These are phyloP conservation scores for Andricus quercusramuli DNA, from an alignment of 2,888 invertebrate genomes.

Conservation along the genomic window DNA sequence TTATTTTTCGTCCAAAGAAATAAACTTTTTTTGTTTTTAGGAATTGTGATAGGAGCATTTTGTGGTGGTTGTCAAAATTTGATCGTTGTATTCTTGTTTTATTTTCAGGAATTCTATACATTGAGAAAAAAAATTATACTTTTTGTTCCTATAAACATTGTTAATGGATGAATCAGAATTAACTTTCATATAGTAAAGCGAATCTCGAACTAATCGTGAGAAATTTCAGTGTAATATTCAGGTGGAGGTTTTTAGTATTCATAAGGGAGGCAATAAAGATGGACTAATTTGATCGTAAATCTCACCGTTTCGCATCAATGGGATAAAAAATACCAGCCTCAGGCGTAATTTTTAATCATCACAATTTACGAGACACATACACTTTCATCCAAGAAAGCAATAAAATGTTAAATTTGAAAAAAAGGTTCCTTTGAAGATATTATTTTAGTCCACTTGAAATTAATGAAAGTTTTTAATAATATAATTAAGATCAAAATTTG, in stretches of 20 bases:
- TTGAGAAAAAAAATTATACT: no score
- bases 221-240: constrained; percentile 19
- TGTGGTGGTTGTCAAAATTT: no score
- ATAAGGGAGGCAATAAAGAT: constrained; percentile 20
- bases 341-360: not conserved
- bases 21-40: no score
- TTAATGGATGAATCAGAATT: not conserved
- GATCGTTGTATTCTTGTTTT: no score
- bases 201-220: not conserved
- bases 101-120: no score
- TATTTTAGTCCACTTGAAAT: not conserved
- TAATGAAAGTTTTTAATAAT: not conserved
- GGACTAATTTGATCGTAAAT: constrained; percentile 13
- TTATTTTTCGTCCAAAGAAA: no score
- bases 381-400: not conserved
- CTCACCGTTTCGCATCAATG: not conserved
- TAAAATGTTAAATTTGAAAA: not conserved
- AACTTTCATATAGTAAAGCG: not conserved
- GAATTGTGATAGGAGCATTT: no score
- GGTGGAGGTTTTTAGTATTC: constrained; percentile 16
- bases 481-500: not conserved
- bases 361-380: not conserved
- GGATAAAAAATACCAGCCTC: not conserved
- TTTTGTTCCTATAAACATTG: not conserved
- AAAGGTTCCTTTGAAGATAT: no score